Evolutionary conservation across 2,888 invertebrate species (phyloP), one percentile per base, ranked within the genome.

Genomic region (Corbicula japonica): DNA sequence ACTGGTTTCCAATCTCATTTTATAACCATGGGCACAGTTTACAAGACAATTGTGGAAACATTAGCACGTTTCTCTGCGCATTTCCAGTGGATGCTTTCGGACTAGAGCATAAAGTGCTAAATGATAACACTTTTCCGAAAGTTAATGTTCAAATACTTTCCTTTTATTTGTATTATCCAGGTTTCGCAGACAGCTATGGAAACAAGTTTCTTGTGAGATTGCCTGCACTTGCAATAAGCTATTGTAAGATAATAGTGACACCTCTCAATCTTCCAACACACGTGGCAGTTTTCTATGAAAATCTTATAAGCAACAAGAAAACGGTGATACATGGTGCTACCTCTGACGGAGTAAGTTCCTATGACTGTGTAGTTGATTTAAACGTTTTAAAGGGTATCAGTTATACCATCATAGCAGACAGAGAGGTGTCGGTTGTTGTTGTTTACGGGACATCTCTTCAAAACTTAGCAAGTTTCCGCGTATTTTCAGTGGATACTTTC

Each of bases 401-500:
- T 44, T 44, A 34, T 26, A 38, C 15, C 28, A 63, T 76, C 21
- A 54, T 56, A 21, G 26, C 62, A 6, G 56, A 70, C 28, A 44
- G 58, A 15, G 70, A 76, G 32, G 63, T 63, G 0, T 15, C 35
- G 1, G 76, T 76, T 18, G 32, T 38, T 23, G 65, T 76, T 12
- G 15, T 66, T 6, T 23, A 15, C 30, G 26, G 2, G 3, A 23
- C 18, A 1, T 15, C 0, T 23, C n/a, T 18, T 18, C 32, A 35
- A 34, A 1, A 32, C 15, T 15, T 50, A 21, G 46, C 30, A 21
- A 63, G 32, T 15, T 62, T 46, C n/a, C 75, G 35, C 21, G 61
- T 75, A 15, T 69, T 44, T 56, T 69, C 75, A 12, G 68, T 69
- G 4, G 75, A 75, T 56, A 52, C 75, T 2, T 44, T 46, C n/a